Conservation (phyloP, 1,140 invertebrate species). For the Glossosoma conforme region DNA sequence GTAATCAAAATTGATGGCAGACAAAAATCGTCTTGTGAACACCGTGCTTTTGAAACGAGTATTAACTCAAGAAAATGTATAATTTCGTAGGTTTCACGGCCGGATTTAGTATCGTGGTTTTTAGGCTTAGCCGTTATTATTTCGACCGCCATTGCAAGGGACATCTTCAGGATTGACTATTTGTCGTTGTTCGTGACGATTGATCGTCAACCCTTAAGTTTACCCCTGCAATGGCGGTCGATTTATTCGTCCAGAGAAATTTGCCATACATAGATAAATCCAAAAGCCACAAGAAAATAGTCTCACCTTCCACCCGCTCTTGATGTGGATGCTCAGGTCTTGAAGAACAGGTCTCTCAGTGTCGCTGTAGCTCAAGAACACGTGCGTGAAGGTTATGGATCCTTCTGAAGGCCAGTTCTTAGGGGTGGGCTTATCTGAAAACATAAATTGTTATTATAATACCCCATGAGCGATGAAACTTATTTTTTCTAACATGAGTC, state of each 20-base stretch:
- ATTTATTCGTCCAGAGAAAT: not conserved
- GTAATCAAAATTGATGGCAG: too few relatives aligned
- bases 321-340: conserved; percentile 50
- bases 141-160: not conserved
- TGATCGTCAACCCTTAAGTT: not conserved
- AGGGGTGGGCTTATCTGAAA: conserved; percentile 35
- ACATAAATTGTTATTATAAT: not conserved
- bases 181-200: not conserved
- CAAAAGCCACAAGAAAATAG: not conserved
- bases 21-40: too few relatives aligned
- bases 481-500: too few relatives aligned
- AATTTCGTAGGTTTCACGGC: too few relatives aligned
- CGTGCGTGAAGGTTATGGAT: conserved; percentile 52
- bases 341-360: conserved; percentile 54
- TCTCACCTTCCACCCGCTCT: conserved; percentile 29
- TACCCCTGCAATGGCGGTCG: not conserved
- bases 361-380: conserved; percentile 52
- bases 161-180: too few relatives aligned
- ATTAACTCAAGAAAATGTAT: too few relatives aligned
- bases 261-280: not conserved
- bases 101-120: not conserved
- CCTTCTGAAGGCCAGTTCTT: conserved; percentile 58
- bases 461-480: too few relatives aligned
- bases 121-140: not conserved
- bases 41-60: too few relatives aligned